Evolutionary conservation across 2,113 vertebrate species (phyloP).

Genomic region (Syngnathus floridae): DNA sequence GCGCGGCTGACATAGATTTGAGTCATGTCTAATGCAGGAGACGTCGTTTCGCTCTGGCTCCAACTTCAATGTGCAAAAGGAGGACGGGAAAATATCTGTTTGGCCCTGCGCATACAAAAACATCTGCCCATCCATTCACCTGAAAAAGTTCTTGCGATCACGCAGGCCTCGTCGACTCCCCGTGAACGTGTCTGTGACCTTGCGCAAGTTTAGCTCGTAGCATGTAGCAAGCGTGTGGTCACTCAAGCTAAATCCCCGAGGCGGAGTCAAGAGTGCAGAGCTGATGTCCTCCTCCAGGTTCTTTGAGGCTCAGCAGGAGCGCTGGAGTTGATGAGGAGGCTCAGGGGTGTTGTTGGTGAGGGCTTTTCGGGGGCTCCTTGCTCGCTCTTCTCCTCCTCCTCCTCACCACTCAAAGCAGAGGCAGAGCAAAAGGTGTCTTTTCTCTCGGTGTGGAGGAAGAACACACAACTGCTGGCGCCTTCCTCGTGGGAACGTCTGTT

Average conservation of each 20-base stretch:
- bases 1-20: constrained; percentile 45
- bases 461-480: constrained; percentile 16
- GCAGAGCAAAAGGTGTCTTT: constrained; percentile 29
- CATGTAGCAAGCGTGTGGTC: constrained; percentile 14
- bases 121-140: too few species aligned
- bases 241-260: constrained; percentile 20
- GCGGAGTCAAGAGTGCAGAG: constrained; percentile 27
- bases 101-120: too few species aligned
- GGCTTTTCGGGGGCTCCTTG: constrained; percentile 12
- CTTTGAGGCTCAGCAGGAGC: constrained; percentile 11
- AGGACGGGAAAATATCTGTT: neutral
- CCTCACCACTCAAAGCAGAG: constrained; percentile 29
- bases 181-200: constrained; percentile 8
- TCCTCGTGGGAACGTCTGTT: constrained; percentile 23
- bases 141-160: too few species aligned
- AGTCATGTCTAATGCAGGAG: constrained; percentile 47
- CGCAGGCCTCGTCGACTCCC: too few species aligned
- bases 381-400: constrained; percentile 1
- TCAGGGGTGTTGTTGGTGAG: neutral
- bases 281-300: constrained; percentile 22
- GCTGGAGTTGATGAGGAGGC: constrained; percentile 18
- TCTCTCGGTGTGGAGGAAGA: constrained; percentile 37
- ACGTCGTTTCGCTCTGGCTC: constrained; percentile 32
- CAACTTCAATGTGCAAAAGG: constrained; percentile 33
- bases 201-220: neutral